Conservation (phyloP, 2,888 invertebrate genomes). For the Cataglyphis albicans region DNA sequence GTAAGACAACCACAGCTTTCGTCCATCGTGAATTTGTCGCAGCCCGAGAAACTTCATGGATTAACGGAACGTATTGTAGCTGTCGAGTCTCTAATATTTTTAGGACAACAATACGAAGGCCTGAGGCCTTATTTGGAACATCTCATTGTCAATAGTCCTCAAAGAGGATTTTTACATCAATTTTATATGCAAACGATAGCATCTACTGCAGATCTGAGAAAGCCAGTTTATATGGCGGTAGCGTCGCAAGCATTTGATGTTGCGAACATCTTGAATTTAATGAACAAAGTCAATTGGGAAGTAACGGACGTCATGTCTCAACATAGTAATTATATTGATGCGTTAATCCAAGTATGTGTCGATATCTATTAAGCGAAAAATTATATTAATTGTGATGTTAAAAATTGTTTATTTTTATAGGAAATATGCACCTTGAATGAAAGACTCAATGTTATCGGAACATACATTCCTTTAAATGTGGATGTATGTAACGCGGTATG, state of each 20-base stretch:
- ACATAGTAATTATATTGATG: slow-evolving; percentile 95
- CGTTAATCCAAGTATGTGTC: slow-evolving; percentile 88
- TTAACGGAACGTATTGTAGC: slow-evolving; percentile 95
- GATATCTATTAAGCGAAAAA: neutral
- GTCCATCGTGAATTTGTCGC: slow-evolving; percentile 89
- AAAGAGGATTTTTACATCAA: slow-evolving; percentile 89
- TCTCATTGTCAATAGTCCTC: slow-evolving; percentile 90
- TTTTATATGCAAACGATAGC: slow-evolving; percentile 92
- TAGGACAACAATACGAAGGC: slow-evolving; percentile 94
- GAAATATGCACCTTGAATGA: slow-evolving; percentile 93
- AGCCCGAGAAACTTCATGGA: slow-evolving; percentile 92
- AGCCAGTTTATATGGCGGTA: slow-evolving; percentile 95
- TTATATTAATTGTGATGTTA: neutral
- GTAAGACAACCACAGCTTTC: slow-evolving; percentile 88
- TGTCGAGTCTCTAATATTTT: slow-evolving; percentile 96
- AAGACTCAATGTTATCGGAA: slow-evolving; percentile 91
- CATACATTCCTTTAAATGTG: slow-evolving; percentile 90
- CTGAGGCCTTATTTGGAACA: slow-evolving; percentile 95
- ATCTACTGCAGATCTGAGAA: slow-evolving; percentile 91
- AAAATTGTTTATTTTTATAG: slow-evolving; percentile 79
- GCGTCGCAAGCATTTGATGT: slow-evolving; percentile 93
- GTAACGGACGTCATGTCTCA: slow-evolving; percentile 97
- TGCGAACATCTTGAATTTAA: slow-evolving; percentile 91
- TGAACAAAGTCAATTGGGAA: slow-evolving; percentile 98
- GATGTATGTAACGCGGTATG: slow-evolving; percentile 92